These are phyloP conservation scores for Aphelocoma coerulescens DNA, from an alignment of 2,113 vertebrate genomes.

Conservation along the genomic window DNA sequence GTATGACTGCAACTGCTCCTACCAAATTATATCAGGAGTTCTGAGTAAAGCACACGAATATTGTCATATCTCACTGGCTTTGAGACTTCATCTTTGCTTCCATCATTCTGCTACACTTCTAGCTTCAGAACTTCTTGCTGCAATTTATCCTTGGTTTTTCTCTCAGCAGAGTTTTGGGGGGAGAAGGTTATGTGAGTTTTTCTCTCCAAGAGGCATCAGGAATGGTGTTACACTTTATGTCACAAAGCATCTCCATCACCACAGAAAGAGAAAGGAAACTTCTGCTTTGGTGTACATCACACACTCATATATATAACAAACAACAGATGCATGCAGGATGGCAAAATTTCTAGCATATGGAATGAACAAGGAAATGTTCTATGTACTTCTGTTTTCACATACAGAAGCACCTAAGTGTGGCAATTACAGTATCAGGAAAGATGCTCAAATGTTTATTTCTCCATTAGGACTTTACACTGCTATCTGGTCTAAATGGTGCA, in stretches of 20 bases:
- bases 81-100: background rate
- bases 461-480: constrained; percentile 34
- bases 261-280: background rate
- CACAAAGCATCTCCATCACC: background rate
- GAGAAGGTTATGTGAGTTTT: background rate
- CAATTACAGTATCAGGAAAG: constrained; percentile 36
- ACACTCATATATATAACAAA: background rate
- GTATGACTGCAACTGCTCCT: background rate
- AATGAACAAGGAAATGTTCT: constrained; percentile 23
- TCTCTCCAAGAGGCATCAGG: background rate
- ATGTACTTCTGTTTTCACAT: constrained; percentile 38
- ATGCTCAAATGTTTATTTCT: constrained; percentile 55
- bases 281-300: background rate
- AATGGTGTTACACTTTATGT: background rate
- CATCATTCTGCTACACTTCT: background rate
- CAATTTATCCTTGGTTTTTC: background rate
- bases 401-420: constrained; percentile 18
- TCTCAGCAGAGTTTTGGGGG: background rate
- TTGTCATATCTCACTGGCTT: background rate
- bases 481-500: constrained; percentile 39
- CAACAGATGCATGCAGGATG: background rate
- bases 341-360: background rate
- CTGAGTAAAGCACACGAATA: background rate
- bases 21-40: background rate
- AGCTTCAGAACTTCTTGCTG: background rate